Conservation (phyloP, 2,888 invertebrate genomes). For the Leucania comma region DNA sequence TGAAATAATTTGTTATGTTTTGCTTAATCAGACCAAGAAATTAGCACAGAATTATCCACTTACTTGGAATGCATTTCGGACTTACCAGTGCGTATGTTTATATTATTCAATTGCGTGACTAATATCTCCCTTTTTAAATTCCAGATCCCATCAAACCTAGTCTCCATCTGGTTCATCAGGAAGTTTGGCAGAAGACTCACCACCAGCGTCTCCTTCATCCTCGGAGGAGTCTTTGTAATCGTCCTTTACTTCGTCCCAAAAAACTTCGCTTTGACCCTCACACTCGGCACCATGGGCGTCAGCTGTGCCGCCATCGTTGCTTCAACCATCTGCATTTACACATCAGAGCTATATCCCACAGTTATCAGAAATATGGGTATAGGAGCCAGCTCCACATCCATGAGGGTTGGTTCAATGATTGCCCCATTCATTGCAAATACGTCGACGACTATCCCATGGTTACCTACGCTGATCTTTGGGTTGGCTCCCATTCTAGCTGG, state of each 20-base stretch:
- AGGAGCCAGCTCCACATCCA: constrained; percentile 95
- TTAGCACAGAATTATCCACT: too few species aligned
- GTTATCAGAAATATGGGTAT: constrained; percentile 96
- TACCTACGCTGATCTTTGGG: constrained; percentile 94
- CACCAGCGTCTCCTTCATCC: constrained; percentile 89
- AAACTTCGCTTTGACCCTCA: constrained; percentile 89
- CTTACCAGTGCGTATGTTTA: background rate
- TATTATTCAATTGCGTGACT: background rate
- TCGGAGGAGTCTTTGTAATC: constrained; percentile 92
- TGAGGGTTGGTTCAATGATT: constrained; percentile 95
- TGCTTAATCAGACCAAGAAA: too few species aligned
- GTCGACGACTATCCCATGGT: constrained; percentile 87
- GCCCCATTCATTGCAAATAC: constrained; percentile 95
- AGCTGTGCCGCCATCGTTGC: constrained; percentile 95
- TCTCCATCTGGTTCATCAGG: constrained; percentile 91
- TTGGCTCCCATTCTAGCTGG: constrained; percentile 92
- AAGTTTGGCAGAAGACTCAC: constrained; percentile 92
- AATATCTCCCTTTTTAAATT: constrained; percentile 11
- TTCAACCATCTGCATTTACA: constrained; percentile 95
- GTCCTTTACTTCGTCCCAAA: constrained; percentile 90
- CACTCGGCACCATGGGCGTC: constrained; percentile 93
- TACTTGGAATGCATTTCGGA: too few species aligned
- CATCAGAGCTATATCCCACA: constrained; percentile 97
- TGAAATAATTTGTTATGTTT: too few species aligned
- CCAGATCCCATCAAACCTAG: constrained; percentile 91